Evolutionary conservation across 2,888 invertebrate genomes (phyloP), one percentile per base, ranked within the genome.

Genomic region (Lasioglossum calceatum): DNA sequence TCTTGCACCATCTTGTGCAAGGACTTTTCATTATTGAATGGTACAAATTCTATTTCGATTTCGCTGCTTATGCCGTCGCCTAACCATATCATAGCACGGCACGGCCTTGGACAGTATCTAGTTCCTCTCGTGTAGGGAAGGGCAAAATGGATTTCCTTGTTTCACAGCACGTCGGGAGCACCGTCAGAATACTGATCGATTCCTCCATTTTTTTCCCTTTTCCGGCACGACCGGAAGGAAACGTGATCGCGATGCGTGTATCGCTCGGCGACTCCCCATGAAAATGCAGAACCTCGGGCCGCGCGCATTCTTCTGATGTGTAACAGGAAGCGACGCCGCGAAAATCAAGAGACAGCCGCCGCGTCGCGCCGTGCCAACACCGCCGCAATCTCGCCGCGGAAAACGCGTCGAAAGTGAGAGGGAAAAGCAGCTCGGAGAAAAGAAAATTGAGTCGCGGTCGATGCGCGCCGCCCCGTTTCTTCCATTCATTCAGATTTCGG

Each of bases 131-230:
- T 14, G 4, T 14, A 7, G 32, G 5, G 5, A 64, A 32, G 58
- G 32, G 64, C 64, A 64, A 64, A 64, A 64, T 64, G 32, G 64
- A 64, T 64, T 64, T 64, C 32, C 64, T 64, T 64, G 64, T 64
- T 32, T 64, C 32, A 16, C 64, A 64, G 16, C 64, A 64, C 64
- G 32, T 16, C 16, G 32, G 1, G 16, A 16, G 5, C 27, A 14
- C 27, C 12, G 14, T 32, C 14, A 27, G 64, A 64, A 64, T 64
- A 32, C 32, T 64, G 32, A 64, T 64, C 64, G 32, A 64, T 64
- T 32, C 32, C 32, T 64, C 19, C 32, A 64, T 64, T 64, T 16
- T 58, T 61, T 64, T 19, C 16, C 64, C 5, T 5, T 64, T 16
- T 27, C 27, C 16, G 61, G 32, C 27, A 27, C 27, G 61, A 64